phyloP scores from a whole-genome alignment of 2,113 vertebrate species.

The Syrmaticus mikado region DNA sequence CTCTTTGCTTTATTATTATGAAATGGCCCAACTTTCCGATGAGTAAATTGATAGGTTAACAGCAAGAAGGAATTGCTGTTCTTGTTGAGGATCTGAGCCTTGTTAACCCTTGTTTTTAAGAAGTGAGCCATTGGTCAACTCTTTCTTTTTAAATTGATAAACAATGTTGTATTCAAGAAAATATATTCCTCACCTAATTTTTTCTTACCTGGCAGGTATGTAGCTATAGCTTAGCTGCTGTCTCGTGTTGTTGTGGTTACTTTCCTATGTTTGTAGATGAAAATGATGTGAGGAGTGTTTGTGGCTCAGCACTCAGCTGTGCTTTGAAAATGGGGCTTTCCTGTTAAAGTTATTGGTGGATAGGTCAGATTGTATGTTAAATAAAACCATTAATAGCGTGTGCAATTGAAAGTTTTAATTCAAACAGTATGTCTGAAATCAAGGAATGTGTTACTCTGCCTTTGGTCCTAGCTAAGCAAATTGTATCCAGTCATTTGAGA shows the following conservation, averaged over 20 bases:
- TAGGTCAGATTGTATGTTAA: neutral
- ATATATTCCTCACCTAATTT: neutral
- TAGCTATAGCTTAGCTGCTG: neutral
- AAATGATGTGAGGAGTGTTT: neutral
- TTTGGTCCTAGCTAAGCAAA: slow-evolving; percentile 1
- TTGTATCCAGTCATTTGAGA: neutral
- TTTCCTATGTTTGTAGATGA: neutral
- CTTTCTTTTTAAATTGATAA: neutral
- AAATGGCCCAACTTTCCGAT: slow-evolving; percentile 1
- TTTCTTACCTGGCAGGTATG: neutral
- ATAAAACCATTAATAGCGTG: neutral
- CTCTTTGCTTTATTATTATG: neutral
- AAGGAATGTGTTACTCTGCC: neutral
- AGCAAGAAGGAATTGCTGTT: neutral
- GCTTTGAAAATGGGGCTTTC: neutral
- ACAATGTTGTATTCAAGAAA: neutral
- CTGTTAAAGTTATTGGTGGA: neutral
- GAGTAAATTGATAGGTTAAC: neutral
- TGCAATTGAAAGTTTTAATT: neutral
- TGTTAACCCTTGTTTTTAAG: neutral
- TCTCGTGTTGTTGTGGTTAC: neutral
- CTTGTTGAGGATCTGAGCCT: neutral
- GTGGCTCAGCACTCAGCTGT: neutral
- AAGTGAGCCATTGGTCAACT: neutral
- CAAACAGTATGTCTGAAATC: neutral